These are phyloP conservation scores for Spongilla lacustris DNA, from an alignment of 37 sponge, comb jelly and placozoan species.

Conservation along the genomic window DNA sequence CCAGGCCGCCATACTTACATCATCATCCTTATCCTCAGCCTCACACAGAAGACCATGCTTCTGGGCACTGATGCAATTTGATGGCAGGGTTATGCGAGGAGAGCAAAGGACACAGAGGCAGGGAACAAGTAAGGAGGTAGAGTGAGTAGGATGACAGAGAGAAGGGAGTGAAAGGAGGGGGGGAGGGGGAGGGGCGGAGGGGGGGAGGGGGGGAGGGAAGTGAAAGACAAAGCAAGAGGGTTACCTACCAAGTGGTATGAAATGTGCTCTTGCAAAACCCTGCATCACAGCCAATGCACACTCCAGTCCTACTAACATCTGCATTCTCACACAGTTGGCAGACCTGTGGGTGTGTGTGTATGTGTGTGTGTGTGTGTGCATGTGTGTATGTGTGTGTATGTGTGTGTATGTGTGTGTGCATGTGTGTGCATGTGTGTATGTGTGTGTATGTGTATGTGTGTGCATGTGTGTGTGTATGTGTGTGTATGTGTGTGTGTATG, in stretches of 20 bases:
- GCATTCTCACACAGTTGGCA: constrained; percentile 83
- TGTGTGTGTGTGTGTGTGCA: neutral
- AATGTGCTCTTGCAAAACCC: constrained; percentile 85
- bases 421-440: neutral
- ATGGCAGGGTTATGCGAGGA: neutral
- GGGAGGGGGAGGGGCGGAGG: neutral
- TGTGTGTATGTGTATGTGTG: neutral
- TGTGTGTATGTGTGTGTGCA: neutral
- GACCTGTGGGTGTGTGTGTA: constrained; percentile 2
- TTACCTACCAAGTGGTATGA: constrained; percentile 88
- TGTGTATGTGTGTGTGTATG: no score
- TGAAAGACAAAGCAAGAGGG: neutral
- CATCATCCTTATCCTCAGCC: constrained; percentile 58
- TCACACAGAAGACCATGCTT: constrained; percentile 84
- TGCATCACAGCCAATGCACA: constrained; percentile 91
- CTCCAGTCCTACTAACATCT: constrained; percentile 55
- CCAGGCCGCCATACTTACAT: constrained; percentile 3
- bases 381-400: neutral
- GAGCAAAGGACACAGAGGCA: no score
- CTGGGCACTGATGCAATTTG: constrained; percentile 69
- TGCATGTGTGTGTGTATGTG: neutral
- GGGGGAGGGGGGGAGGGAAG: neutral
- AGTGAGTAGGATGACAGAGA: neutral
- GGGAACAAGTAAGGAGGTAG: no score
- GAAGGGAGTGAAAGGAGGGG: neutral